phyloP scores from a whole-genome alignment of 2,888 invertebrate species.

The Apotomis turbidana region DNA sequence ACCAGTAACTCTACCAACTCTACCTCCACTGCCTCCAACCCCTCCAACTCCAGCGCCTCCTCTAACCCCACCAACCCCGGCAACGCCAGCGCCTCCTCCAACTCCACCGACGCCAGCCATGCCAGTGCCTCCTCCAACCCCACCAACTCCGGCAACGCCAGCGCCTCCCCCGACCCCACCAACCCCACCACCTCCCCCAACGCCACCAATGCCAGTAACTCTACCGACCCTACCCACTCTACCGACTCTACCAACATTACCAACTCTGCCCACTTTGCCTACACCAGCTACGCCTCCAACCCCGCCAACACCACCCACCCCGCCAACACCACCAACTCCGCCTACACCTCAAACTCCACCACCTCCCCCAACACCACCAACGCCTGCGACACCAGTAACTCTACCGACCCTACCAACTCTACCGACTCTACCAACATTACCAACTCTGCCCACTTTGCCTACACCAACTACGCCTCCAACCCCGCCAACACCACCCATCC shows the following conservation, averaged over 20 bases:
- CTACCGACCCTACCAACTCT: neutral
- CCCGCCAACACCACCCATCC: neutral
- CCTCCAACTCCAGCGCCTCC: neutral
- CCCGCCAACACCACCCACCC: neutral
- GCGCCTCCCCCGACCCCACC: neutral
- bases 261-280: neutral
- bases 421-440: neutral
- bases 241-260: neutral
- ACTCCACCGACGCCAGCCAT: neutral
- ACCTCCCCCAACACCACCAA: neutral
- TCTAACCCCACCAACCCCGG: neutral
- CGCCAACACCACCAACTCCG: neutral
- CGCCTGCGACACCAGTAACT: neutral
- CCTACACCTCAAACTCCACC: neutral
- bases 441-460: neutral
- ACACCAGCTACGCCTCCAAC: neutral
- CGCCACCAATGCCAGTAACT: neutral
- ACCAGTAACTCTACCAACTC: neutral
- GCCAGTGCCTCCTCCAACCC: neutral
- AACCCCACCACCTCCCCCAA: neutral
- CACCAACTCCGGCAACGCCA: constrained; percentile 3
- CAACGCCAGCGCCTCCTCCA: neutral
- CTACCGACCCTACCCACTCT: neutral
- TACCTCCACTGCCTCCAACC: neutral
- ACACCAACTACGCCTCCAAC: neutral